A percentile compares a stretch with the other conserved stretches of the same genome.
Conservation (phyloP, 2,797 vertebrate species). For the Pangasius krempfi region DNA sequence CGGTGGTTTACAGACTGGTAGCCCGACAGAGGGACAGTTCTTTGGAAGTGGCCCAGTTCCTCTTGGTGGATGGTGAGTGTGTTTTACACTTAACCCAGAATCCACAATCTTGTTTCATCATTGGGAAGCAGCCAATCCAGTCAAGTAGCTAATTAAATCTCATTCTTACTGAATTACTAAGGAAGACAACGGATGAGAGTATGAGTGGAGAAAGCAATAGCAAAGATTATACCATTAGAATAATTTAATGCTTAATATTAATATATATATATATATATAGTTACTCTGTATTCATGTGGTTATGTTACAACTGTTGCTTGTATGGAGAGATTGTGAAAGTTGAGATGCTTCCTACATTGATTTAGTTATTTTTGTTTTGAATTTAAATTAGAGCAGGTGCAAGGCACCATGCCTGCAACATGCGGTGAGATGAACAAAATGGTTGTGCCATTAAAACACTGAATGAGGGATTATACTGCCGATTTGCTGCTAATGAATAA, state of each 20-base stretch:
- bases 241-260: neutral
- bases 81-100: neutral
- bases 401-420: slow-evolving; percentile 9
- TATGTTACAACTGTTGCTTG: neutral
- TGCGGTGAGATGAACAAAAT: neutral
- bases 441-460: slow-evolving; percentile 34
- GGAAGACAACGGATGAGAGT: neutral
- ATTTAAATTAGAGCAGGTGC: slow-evolving; percentile 15
- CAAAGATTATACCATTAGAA: neutral
- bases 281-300: neutral
- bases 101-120: neutral
- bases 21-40: slow-evolving; percentile 67
- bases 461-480: slow-evolving; percentile 3
- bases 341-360: slow-evolving; percentile 2
- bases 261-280: neutral
- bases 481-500: slow-evolving; percentile 43
- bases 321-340: neutral
- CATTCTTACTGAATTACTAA: slow-evolving; percentile 22
- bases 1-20: slow-evolving; percentile 76
- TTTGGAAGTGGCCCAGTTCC: slow-evolving; percentile 71
- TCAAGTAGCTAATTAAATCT: slow-evolving; percentile 13
- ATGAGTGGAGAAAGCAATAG: neutral
- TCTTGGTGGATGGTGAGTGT: slow-evolving; percentile 78
- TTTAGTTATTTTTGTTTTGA: slow-evolving; percentile 27
- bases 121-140: slow-evolving; percentile 5